Evolutionary conservation across 2,888 invertebrate species (phyloP), one percentile per base, ranked within the genome.

Genomic region (Calliphora vomitoria): DNA sequence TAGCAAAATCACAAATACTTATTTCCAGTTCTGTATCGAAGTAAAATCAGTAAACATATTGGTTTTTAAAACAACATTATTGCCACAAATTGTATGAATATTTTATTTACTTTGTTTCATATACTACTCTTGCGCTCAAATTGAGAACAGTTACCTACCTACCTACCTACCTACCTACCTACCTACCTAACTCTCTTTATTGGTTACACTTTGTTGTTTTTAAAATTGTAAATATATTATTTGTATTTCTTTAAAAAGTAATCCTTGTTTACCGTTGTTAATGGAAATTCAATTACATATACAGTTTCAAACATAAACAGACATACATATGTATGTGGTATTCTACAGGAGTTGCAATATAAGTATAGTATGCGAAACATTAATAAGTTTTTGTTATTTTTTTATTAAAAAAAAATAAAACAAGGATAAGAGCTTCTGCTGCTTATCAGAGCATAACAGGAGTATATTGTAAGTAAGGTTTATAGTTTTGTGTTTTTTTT

Each of bases 211-310:
- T 25, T 44, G 44, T 60, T 74, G 31, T n/a, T 10, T 58, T 25
- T 44, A 11, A 44, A 50, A 50, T 31, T 15, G n/a, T 58, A 44
- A 58, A 71, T 41, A 55, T 69, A 44, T 64, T 47, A 31, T 25
- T 69, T 50, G 50, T 55, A 78, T 78, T 55, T 35, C 4, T 25
- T 44, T 10, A 6, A 74, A 71, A 58, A 41, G 25, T 68, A 79
- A 79, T 79, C 80, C 71, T 71, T 68, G 81, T 72, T 66, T 72
- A 68, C 38, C 31, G 66, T 41, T 68, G 31, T 25, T 58, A 68
- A 82, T 74, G 82, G 66, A 74, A 75, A 82, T 82, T 74, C 58
- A 74, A 74, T 82, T 82, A 71, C 62, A 71, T n/a, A 62, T 38
- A 72, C 44, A 72, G 6, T 2, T 68, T 25, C 0, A 25, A 11